Conservation (phyloP, 2,113 vertebrate species). For the Poicephalus meyeri region DNA sequence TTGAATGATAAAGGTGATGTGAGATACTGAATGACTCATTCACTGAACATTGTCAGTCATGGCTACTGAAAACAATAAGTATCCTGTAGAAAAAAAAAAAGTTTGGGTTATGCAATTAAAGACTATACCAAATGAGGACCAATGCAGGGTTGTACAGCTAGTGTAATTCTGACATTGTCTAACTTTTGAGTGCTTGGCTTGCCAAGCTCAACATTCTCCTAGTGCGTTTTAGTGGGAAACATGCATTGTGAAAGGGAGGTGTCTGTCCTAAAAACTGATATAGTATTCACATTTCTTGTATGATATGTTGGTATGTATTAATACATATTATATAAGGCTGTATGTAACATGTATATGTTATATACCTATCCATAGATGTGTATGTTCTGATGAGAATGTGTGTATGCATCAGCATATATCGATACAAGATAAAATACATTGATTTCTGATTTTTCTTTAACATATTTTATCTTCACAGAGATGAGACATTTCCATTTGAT, state of each 20-base stretch:
- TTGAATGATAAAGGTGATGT: not conserved
- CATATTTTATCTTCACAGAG: not conserved
- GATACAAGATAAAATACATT: not conserved
- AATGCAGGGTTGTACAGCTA: not conserved
- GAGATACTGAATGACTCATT: not conserved
- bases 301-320: not conserved
- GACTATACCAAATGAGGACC: not conserved
- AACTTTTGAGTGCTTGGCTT: not conserved
- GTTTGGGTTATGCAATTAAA: not conserved
- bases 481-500: not conserved
- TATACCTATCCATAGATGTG: not conserved
- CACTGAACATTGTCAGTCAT: not conserved
- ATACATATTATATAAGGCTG: not conserved
- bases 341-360: not conserved
- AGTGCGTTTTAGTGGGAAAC: not conserved
- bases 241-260: not conserved
- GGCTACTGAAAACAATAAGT: not conserved
- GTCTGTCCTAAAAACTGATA: not conserved
- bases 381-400: not conserved
- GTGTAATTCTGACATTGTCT: not conserved
- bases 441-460: not conserved
- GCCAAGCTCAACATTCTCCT: not conserved
- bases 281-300: not conserved
- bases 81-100: not conserved
- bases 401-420: not conserved